These are phyloP conservation scores for Dipodomys merriami DNA, from an alignment of 2,113 vertebrate species.

Conservation along the genomic window DNA sequence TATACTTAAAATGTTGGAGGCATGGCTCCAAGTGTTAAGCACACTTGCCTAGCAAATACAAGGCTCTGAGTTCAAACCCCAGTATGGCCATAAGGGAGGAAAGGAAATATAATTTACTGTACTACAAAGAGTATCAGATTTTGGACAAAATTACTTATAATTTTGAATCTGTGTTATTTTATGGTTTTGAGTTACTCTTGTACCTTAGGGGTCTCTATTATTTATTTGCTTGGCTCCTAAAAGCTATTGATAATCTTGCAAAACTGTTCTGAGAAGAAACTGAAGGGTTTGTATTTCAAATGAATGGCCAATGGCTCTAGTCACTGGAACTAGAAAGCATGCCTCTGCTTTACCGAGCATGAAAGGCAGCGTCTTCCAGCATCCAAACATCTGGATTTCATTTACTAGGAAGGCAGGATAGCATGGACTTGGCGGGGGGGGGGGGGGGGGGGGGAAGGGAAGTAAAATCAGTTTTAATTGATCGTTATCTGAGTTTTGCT, in stretches of 20 bases:
- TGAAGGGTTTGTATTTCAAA: slow-evolving; percentile 15
- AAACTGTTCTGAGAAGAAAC: slow-evolving; percentile 15
- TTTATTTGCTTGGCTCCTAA: slow-evolving; percentile 8
- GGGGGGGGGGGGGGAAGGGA: neutral
- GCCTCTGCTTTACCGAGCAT: neutral
- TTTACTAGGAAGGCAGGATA: slow-evolving; percentile 73
- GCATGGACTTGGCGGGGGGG: slow-evolving; percentile 56
- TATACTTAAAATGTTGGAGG: neutral
- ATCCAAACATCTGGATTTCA: slow-evolving; percentile 79
- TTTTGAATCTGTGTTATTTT: neutral
- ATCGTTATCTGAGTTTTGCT: slow-evolving; percentile 68
- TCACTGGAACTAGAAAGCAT: slow-evolving; percentile 3
- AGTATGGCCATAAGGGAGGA: too few relatives aligned
- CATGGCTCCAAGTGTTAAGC: too few relatives aligned
- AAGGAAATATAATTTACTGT: neutral
- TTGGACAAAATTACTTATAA: neutral
- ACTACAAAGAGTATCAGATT: neutral
- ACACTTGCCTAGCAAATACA: too few relatives aligned
- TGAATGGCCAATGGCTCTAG: neutral
- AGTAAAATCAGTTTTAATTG: slow-evolving; percentile 75
- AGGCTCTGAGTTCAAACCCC: too few relatives aligned
- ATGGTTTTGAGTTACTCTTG: neutral
- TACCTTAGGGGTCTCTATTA: neutral
- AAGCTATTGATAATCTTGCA: neutral
- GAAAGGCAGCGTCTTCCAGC: slow-evolving; percentile 24